These are phyloP conservation scores for Drosophila kurseongensis DNA, from an alignment of 1,140 invertebrate species.

Conservation along the genomic window DNA sequence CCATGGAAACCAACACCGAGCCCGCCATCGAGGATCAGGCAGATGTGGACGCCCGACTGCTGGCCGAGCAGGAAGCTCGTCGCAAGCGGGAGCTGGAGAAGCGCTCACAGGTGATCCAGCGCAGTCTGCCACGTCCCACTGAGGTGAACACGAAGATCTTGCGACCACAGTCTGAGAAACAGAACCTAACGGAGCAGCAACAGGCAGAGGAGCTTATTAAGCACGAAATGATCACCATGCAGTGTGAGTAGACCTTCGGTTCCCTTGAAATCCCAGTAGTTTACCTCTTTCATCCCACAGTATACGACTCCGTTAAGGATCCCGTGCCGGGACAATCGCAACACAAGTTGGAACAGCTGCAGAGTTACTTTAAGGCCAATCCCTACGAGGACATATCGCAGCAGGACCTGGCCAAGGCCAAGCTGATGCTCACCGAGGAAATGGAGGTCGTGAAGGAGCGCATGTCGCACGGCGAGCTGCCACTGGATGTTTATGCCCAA, in stretches of 20 bases:
- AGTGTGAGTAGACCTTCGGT: slow-evolving; percentile 85
- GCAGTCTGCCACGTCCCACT: slow-evolving; percentile 93
- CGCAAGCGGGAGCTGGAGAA: slow-evolving; percentile 88
- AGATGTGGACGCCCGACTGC: slow-evolving; percentile 91
- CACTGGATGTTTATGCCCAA: slow-evolving; percentile 95
- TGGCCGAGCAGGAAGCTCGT: slow-evolving; percentile 71
- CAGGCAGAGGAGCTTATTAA: slow-evolving; percentile 99
- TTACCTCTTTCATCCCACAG: slow-evolving; percentile 5
- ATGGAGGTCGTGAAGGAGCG: slow-evolving; percentile 96
- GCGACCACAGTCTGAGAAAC: slow-evolving; percentile 89
- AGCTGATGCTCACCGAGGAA: slow-evolving; percentile 90
- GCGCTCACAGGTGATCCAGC: slow-evolving; percentile 95
- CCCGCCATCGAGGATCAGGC: slow-evolving; percentile 92
- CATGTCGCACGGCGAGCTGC: slow-evolving; percentile 97
- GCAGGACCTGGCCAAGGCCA: slow-evolving; percentile 90
- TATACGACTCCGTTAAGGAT: slow-evolving; percentile 93
- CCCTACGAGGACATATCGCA: slow-evolving; percentile 91
- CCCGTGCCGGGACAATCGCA: slow-evolving; percentile 85
- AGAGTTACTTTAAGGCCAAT: slow-evolving; percentile 92
- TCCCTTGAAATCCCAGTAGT: not conserved
- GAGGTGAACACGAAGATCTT: slow-evolving; percentile 94
- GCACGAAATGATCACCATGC: slow-evolving; percentile 97
- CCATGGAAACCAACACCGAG: slow-evolving; percentile 84
- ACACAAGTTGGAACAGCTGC: slow-evolving; percentile 83
- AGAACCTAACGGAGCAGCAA: slow-evolving; percentile 93